Percentiles rank a stretch among this genome's conserved stretches.
Evolutionary conservation across 2,888 invertebrate species (phyloP).

Genomic region (Torymus auratus): DNA sequence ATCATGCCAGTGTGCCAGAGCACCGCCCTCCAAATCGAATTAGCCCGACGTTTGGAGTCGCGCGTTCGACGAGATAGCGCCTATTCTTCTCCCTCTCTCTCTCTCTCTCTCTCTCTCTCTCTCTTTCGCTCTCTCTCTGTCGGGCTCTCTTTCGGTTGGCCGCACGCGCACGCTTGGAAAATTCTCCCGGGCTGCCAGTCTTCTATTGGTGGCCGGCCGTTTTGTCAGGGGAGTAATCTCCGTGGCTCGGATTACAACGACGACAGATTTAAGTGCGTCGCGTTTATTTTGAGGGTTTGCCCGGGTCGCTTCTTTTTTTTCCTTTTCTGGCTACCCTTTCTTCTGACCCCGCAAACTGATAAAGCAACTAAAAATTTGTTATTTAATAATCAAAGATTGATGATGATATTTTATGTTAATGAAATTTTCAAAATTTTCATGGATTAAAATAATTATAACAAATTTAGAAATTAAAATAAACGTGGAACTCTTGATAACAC

Average conservation of each 20-base stretch:
- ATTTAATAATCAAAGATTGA: background rate
- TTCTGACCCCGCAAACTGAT: background rate
- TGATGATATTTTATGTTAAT: background rate
- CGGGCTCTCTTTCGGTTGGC: slow-evolving; percentile 1
- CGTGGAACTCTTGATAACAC: too few relatives aligned
- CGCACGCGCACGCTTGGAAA: background rate
- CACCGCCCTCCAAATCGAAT: slow-evolving; percentile 18
- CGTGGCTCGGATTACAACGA: slow-evolving; percentile 26
- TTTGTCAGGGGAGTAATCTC: slow-evolving; percentile 35
- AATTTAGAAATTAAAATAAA: too few relatives aligned
- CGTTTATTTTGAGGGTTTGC: slow-evolving; percentile 25
- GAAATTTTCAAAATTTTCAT: background rate
- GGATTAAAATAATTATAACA: too few relatives aligned
- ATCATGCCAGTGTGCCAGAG: background rate
- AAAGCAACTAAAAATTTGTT: background rate
- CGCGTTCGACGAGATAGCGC: slow-evolving; percentile 26
- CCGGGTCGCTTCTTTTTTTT: background rate
- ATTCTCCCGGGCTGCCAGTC: background rate
- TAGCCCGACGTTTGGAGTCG: slow-evolving; percentile 17
- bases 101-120: background rate
- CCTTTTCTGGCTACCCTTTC: background rate
- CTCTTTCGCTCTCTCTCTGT: slow-evolving; percentile 7
- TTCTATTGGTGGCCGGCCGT: slow-evolving; percentile 8
- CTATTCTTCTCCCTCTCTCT: slow-evolving; percentile 15
- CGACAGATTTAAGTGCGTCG: slow-evolving; percentile 33